Evolutionary conservation across 2,797 vertebrate genomes (phyloP).

Genomic region (Hippopotamyrus pictus): DNA sequence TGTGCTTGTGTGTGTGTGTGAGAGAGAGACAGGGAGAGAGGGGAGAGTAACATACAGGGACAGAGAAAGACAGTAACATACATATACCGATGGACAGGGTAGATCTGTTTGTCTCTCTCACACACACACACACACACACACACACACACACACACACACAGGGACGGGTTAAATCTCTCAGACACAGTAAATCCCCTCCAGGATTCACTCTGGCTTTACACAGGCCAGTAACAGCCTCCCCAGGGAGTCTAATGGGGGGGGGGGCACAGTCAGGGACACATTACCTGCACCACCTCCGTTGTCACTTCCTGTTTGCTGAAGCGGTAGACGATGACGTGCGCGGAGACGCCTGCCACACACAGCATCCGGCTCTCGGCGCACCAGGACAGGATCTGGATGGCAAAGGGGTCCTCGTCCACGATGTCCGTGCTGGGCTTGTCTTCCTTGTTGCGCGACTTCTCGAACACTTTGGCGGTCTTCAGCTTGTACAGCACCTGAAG

Average conservation of each 20-base stretch:
- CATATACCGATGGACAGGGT: background rate
- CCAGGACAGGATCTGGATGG: slow-evolving; percentile 93
- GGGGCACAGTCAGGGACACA: background rate
- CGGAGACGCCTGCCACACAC: slow-evolving; percentile 92
- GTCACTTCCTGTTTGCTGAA: slow-evolving; percentile 94
- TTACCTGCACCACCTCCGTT: slow-evolving; percentile 90
- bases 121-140: background rate
- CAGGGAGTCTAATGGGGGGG: background rate
- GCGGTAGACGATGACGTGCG: slow-evolving; percentile 89
- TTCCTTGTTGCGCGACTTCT: slow-evolving; percentile 87
- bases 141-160: background rate
- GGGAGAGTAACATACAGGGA: background rate
- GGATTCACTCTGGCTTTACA: background rate
- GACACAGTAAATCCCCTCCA: background rate
- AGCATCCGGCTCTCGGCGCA: slow-evolving; percentile 92
- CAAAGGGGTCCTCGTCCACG: slow-evolving; percentile 94
- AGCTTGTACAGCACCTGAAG: slow-evolving; percentile 97
- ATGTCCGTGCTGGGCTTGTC: slow-evolving; percentile 83
- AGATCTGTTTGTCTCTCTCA: background rate
- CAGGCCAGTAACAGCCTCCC: background rate
- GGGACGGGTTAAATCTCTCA: background rate
- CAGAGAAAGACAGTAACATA: background rate
- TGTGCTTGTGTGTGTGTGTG: background rate
- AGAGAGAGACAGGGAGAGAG: background rate
- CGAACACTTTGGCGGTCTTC: slow-evolving; percentile 98